Percentiles rank a stretch among this genome's conserved stretches.
Conservation (phyloP, 2,888 invertebrate genomes). For the Mylabris sibirica region DNA sequence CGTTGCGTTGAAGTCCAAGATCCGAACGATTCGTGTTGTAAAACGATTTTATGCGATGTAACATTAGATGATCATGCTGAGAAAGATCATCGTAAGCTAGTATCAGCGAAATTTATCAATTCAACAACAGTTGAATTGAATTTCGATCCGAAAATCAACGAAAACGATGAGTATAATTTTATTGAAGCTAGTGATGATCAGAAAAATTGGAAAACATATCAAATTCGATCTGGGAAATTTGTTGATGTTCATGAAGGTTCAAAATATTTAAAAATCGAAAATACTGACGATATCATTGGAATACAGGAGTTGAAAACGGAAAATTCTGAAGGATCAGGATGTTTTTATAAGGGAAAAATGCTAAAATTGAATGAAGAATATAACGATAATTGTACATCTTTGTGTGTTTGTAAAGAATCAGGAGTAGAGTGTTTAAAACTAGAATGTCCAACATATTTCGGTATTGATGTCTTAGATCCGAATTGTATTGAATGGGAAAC, state of each 20-base stretch:
- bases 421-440: constrained; percentile 81
- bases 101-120: constrained; percentile 58
- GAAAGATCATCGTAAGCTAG: constrained; percentile 52
- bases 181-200: constrained; percentile 61
- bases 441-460: constrained; percentile 84
- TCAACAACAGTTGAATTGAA: constrained; percentile 58
- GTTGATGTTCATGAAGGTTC: constrained; percentile 48
- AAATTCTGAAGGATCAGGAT: constrained; percentile 31
- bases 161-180: constrained; percentile 50
- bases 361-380: constrained; percentile 72
- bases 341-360: constrained; percentile 55
- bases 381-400: constrained; percentile 81
- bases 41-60: constrained; percentile 85
- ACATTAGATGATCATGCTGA: constrained; percentile 75
- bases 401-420: constrained; percentile 77
- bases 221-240: constrained; percentile 54
- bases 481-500: constrained; percentile 88
- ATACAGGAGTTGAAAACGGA: constrained; percentile 38
- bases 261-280: constrained; percentile 56
- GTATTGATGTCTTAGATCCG: constrained; percentile 83
- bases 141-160: constrained; percentile 56
- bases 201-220: constrained; percentile 60
- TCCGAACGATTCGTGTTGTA: constrained; percentile 84
- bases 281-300: constrained; percentile 52
- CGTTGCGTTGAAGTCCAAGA: constrained; percentile 85